Base-by-base conservation (phyloP, 2,113 vertebrate genomes). In the Atlantisia rogersi region DNA sequence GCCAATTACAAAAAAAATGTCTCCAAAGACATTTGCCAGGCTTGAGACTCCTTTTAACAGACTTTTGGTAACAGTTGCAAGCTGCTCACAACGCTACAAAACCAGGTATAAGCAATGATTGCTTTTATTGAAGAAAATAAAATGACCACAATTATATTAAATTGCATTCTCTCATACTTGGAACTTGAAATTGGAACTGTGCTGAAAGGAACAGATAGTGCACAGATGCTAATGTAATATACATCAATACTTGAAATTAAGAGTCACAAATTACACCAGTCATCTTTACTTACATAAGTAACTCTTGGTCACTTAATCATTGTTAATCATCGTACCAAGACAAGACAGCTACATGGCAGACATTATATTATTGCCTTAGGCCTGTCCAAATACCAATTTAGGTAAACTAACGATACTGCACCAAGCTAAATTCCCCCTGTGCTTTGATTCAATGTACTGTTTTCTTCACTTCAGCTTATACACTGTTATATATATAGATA, bases 111-210 rank as follows among this genome's bases (percentile, higher is more conserved):
- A 42, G 39, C 39, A 86, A 88, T 63, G 40, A 92, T 76, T 91
- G 50, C 12, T 77, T 94, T 95, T 64, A 96, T 60, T 96, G 77
- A 95, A 82, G 65, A 95, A 97, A 94, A 96, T 87, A 94, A 96
- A 97, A 79, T 94, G 32, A 44, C 48, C 86, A 65, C 62, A 91
- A 91, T 90, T 95, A 81, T 84, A 88, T 95, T 70, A 94, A 83
- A 92, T 91, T 78, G 37, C 77, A 91, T 92, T 83, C 69, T 95
- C 75, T 94, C 86, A 59, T 35, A 64, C 32, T 29, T 83, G 26
- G 62, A 86, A 86, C 77, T 96, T 94, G 76, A 84, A 96, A 93
- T 83, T 86, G 74, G 48, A 94, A 35, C 40, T 79, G 14, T 76
- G 39, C 59, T 53, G 68, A 83, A 86, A 63, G 55, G 32, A 96